Evolutionary conservation across 1,140 invertebrate species (phyloP), one percentile per base, ranked within the genome.

Genomic region (Halesus radiatus): DNA sequence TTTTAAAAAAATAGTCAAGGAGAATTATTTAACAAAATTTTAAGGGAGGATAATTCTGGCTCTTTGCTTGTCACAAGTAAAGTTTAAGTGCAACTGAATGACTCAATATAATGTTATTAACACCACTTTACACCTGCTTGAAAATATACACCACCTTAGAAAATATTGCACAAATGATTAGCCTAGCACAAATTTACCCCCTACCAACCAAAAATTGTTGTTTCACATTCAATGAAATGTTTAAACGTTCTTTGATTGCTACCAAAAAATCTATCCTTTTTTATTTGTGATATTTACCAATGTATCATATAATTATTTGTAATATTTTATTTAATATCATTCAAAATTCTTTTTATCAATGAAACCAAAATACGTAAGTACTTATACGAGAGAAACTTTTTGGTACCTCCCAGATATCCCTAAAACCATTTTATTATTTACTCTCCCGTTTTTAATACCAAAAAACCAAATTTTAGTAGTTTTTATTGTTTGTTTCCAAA

Each of bases 351-450:
- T 70, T 70, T 70, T 74, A 26, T 45, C 45, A n/a, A 74, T 58
- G 72, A 56, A 26, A 58, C 54, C 50, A 80, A 80, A 66, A 76
- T 45, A 80, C 58, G 58, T 68, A 76, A 66, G 54, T 78, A 74
- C 54, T n/a, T 77, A 45, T 66, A 76, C 74, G 79, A 83, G 81
- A 83, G 81, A 83, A 80, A 83, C 81, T 79, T 83, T 83, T 83
- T 83, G 81, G 81, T 83, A 74, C 70, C 13, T 54, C 23, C 70
- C 23, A 7, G n/a, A 70, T 37, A 62, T 77, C n/a, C 54, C 72
- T 58, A 26, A 74, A 56, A 29, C 37, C 50, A 32, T 56, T 54
- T 29, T 64, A 32, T 64, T 3, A 32, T 64, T 64, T 13, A 15
- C 26, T 64, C 29, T 64, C 62, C 62, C 13, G 6, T 18, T 56